These are phyloP conservation scores for Eunapius fragilis DNA, from an alignment of 37 sponge, comb jelly and placozoan genomes.

Conservation along the genomic window DNA sequence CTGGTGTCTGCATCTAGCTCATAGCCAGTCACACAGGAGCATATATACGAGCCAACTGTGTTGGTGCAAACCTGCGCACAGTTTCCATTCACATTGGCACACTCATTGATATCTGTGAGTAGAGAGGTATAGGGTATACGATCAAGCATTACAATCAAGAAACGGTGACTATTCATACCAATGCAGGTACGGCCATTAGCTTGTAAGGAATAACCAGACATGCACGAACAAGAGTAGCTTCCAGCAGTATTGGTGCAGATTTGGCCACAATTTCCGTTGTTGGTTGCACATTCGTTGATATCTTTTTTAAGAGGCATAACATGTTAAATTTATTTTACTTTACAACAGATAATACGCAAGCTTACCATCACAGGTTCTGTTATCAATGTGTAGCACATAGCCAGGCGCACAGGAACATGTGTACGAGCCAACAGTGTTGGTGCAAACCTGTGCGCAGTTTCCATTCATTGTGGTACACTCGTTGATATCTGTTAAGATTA, in stretches of 20 bases:
- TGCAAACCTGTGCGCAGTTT: neutral
- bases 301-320: neutral
- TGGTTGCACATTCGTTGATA: conserved; percentile 22
- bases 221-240: conserved; percentile 18
- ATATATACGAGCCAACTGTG: conserved; percentile 11
- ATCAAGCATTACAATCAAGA: neutral
- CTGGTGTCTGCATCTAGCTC: neutral
- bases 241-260: conserved; percentile 33
- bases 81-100: neutral
- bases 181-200: neutral
- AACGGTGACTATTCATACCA: neutral
- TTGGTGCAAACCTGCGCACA: conserved; percentile 11
- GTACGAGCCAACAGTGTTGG: neutral
- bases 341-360: neutral
- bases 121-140: neutral
- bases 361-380: neutral
- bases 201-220: conserved; percentile 1
- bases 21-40: conserved; percentile 13
- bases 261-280: conserved; percentile 43
- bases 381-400: neutral
- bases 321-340: neutral
- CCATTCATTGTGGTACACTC: neutral
- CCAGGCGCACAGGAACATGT: neutral
- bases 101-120: conserved; percentile 31
- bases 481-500: too few relatives aligned